Base-by-base conservation (phyloP, 2,888 invertebrate species). In the Sminthurinus aureus region DNA sequence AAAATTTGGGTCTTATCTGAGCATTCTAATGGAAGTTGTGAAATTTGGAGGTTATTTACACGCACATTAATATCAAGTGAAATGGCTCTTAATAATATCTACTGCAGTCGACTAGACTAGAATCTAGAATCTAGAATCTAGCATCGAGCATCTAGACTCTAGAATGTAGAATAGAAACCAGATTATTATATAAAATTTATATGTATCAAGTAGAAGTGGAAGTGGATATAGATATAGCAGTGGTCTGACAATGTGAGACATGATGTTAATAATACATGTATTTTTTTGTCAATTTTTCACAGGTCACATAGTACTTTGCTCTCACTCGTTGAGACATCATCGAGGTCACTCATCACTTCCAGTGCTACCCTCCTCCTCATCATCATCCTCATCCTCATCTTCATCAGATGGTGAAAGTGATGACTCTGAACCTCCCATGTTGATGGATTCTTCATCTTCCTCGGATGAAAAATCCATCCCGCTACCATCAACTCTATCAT, bases 251-350 rank as follows among this genome's bases (percentile, higher is more conserved):
- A n/a, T n/a, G n/a, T n/a, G n/a, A n/a, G n/a, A n/a, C n/a, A n/a
- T n/a, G n/a, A n/a, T n/a, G 38, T 38, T 38, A 38, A 1, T 38
- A 38, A 18, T 58, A 18, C 18, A 2, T 58, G 58, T 58, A 24
- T 3, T 73, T 73, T 66, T n/a, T 82, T 9, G 58, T 75, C 66
- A 15, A 9, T 67, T 67, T 13, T 22, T 64, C 15, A 69, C 85
- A 88, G 88, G 88, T 87, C 88, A 88, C 86, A 88, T 88, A 82
- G 88, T 88, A 81, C 81, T 88, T 81, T 87, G 88, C 83, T 88
- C 88, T 64, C 87, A 88, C 79, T 88, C 88, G n/a, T 84, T 87
- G 64, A 77, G 88, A 78, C 88, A 88, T 79, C 88, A 88, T 82
- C 86, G 87, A 71, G 87, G 87, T 80, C 88, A 88, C 81, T 85